phyloP scores from a whole-genome alignment of 2,113 vertebrate species.

The Psephotus haematonotus region DNA sequence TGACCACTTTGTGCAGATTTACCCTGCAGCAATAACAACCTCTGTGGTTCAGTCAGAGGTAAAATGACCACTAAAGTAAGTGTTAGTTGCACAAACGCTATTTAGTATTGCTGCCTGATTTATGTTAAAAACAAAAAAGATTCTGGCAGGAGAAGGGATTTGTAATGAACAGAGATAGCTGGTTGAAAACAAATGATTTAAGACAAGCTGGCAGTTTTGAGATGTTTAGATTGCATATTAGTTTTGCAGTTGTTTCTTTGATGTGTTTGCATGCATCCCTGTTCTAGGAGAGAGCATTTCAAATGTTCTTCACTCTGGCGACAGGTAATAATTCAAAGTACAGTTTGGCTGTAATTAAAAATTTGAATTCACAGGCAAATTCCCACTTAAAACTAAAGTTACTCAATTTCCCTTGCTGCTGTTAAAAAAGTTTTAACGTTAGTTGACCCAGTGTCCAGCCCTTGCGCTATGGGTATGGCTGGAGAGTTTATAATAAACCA shows the following conservation, averaged over 20 bases:
- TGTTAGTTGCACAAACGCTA: not conserved
- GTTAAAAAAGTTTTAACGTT: not conserved
- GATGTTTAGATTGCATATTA: not conserved
- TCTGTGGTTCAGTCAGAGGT: not conserved
- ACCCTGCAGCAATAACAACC: not conserved
- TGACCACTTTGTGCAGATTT: not conserved
- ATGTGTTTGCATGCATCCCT: not conserved
- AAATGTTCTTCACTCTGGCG: not conserved
- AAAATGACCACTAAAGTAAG: not conserved
- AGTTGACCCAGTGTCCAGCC: not conserved
- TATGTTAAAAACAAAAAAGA: not conserved
- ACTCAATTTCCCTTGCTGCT: not conserved
- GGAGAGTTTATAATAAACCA: not conserved
- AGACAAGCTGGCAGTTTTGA: not conserved
- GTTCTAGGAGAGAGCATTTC: not conserved
- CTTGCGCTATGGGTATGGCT: not conserved
- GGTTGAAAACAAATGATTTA: not conserved
- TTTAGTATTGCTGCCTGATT: not conserved
- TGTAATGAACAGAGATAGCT: rapidly evolving
- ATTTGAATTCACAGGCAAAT: not conserved
- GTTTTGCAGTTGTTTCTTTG: not conserved
- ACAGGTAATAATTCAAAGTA: not conserved
- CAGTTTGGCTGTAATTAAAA: not conserved
- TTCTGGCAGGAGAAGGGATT: not conserved
- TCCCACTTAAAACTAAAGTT: not conserved